Base-by-base conservation (phyloP, 1,140 invertebrate species). In the Phocides pigmalion region DNA sequence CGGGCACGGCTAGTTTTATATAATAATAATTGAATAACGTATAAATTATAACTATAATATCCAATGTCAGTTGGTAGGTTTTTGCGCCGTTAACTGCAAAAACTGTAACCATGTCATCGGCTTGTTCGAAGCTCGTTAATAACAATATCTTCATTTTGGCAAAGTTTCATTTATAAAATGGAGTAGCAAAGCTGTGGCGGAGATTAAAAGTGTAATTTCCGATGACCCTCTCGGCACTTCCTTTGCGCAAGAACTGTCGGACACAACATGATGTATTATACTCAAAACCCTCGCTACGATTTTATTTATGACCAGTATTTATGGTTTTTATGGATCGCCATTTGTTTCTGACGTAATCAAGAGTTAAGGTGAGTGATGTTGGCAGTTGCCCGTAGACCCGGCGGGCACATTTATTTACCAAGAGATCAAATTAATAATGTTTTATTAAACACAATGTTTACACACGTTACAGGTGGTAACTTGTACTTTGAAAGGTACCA, bases 141-240 rank as follows among this genome's bases (percentile, higher is more conserved):
- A 49, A 35, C 8, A 42, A 61, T 61, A 61, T 61, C 32, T 61
- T 61, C 17, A 44, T 61, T 61, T 49, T 61, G 42, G 44, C 44
- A 28, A 61, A 61, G 28, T 49, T 61, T 61, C 58, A 61, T 61
- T 61, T 61, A 49, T 61, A 61, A 61, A 61, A 61, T 61, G 58
- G 28, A 49, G 32, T 39, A 47, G 42, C 25, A 61, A 19, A 22
- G 47, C 15, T 19, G 20, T 47, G 42, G 56, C 56, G 46, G 53
- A 63, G 69, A 78, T 78, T 78, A 78, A 78, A 78, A 78, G 73
- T 63, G 75, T 78, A 78, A 78, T 78, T 78, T 78, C 75, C 75
- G 75, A 72, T 74, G 75, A 64, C 74, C 51, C 44, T 51, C 66
- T 54, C 64, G 42, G 46, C 72, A 39, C 67, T 76, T 72, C 73